Percentiles rank a stretch among this genome's conserved stretches.
phyloP scores from a whole-genome alignment of 2,113 vertebrate species.

The Microcebus ravelobensis region DNA sequence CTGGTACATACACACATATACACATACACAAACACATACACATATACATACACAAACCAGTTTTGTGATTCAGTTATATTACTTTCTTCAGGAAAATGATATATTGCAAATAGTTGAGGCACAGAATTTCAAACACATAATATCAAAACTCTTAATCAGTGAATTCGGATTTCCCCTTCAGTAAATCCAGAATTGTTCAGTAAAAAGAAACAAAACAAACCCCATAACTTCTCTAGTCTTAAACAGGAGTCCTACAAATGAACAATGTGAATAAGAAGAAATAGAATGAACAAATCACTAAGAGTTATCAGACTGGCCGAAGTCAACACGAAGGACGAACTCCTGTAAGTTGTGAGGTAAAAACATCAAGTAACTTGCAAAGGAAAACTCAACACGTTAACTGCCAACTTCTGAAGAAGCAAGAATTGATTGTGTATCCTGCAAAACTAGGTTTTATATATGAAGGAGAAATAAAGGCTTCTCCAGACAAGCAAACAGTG shows the following conservation, averaged over 20 bases:
- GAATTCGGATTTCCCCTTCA: neutral
- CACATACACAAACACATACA: neutral
- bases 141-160: neutral
- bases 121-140: neutral
- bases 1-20: rapidly evolving
- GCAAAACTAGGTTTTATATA: too few species aligned
- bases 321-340: too few species aligned
- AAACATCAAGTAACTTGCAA: too few species aligned
- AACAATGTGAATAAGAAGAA: neutral
- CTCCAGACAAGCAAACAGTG: too few species aligned
- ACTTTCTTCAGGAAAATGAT: neutral
- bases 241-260: neutral
- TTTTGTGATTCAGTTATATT: neutral
- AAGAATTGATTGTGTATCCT: too few species aligned
- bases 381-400: too few species aligned
- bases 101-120: neutral
- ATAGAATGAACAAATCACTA: neutral
- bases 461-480: too few species aligned
- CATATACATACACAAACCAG: neutral
- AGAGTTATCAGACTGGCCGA: too few species aligned
- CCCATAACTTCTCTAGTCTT: neutral
- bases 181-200: neutral
- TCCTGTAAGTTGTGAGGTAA: too few species aligned
- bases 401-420: too few species aligned
- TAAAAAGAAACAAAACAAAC: neutral